Percentiles rank a stretch among this genome's conserved stretches.
These are phyloP conservation scores for Apodemus speciosus DNA, from an alignment of 2,113 vertebrate species.

Conservation along the genomic window DNA sequence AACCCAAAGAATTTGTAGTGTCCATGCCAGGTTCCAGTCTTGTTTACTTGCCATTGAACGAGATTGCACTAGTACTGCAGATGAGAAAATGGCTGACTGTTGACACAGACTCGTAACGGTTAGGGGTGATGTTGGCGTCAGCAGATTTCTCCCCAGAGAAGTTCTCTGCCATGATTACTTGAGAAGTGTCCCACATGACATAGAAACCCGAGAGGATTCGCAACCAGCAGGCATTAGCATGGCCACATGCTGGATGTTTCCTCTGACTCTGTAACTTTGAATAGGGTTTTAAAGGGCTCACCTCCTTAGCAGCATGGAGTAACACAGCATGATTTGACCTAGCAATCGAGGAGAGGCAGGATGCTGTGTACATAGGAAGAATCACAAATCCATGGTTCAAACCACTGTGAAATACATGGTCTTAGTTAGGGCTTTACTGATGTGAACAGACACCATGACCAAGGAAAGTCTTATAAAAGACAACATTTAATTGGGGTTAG, in stretches of 20 bases:
- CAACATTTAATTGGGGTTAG: no score
- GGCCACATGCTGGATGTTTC: slow-evolving; percentile 90
- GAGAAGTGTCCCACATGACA: slow-evolving; percentile 91
- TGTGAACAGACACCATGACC: no score
- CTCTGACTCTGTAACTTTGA: slow-evolving; percentile 88
- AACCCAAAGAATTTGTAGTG: slow-evolving; percentile 81
- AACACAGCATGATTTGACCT: no score
- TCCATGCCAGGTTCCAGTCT: slow-evolving; percentile 79
- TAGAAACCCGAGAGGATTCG: slow-evolving; percentile 88
- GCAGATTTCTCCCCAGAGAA: slow-evolving; percentile 89
- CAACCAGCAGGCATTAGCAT: slow-evolving; percentile 87
- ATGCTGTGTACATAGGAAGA: background rate
- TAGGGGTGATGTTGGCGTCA: slow-evolving; percentile 90
- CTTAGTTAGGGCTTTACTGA: no score
- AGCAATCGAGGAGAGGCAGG: no score
- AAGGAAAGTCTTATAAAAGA: no score
- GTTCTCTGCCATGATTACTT: slow-evolving; percentile 87
- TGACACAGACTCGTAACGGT: slow-evolving; percentile 85
- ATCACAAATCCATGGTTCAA: background rate
- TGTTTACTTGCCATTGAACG: slow-evolving; percentile 86
- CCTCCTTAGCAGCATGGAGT: background rate
- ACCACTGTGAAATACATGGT: background rate
- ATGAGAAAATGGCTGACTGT: slow-evolving; percentile 90
- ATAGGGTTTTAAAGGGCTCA: background rate
- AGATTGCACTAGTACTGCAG: slow-evolving; percentile 85